phyloP scores from a whole-genome alignment of 2,888 invertebrate genomes.

The Anoncus sp. region DNA sequence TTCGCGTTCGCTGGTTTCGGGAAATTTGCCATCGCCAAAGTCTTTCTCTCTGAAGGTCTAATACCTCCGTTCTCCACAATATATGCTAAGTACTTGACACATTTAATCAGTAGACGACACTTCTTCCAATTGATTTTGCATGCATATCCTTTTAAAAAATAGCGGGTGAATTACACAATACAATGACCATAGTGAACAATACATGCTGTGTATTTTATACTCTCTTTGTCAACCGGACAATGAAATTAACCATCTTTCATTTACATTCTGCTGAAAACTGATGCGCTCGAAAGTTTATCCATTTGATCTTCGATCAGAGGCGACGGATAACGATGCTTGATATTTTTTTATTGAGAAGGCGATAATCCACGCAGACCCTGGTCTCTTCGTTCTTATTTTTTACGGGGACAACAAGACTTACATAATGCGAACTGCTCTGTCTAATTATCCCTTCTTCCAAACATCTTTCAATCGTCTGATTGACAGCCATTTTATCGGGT shows the following conservation, averaged over 20 bases:
- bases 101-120: no score
- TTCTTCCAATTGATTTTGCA: no score
- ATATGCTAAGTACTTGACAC: no score
- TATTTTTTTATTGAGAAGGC: background rate
- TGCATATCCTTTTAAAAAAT: background rate
- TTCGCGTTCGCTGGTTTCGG: no score
- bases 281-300: background rate
- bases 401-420: background rate
- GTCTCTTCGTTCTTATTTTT: background rate
- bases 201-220: slow-evolving; percentile 1
- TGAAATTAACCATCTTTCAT: background rate
- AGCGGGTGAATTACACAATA: background rate
- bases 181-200: background rate
- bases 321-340: background rate
- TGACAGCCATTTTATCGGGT: background rate
- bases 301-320: slow-evolving; percentile 1
- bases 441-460: background rate
- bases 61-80: no score
- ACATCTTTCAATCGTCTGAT: background rate
- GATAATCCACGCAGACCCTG: background rate
- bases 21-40: no score
- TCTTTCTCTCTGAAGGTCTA: no score
- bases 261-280: background rate
- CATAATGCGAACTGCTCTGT: background rate
- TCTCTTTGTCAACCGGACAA: background rate